phyloP scores from a whole-genome alignment of 2,113 vertebrate genomes.

The Eulemur rufifrons region DNA sequence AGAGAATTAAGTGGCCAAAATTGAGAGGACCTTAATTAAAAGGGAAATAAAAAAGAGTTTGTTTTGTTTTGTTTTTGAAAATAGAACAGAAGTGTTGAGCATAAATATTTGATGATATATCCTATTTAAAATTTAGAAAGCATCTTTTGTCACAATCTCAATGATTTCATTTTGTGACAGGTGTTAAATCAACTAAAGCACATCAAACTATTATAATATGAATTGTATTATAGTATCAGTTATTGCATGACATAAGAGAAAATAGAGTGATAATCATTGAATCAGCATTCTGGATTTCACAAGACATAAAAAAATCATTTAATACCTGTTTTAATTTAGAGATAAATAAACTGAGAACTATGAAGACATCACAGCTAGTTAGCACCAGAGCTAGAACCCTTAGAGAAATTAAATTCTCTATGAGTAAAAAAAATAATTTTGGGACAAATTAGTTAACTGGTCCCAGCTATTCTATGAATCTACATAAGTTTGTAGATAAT shows the following conservation, averaged over 20 bases:
- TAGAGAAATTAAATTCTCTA: background rate
- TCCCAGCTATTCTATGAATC: background rate
- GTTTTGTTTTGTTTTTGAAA: background rate
- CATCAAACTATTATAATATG: background rate
- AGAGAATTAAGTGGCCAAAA: background rate
- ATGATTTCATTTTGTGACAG: background rate
- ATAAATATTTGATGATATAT: constrained; percentile 23
- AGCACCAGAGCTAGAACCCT: background rate
- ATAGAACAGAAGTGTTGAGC: background rate
- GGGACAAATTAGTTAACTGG: background rate
- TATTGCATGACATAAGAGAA: background rate
- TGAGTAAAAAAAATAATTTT: background rate
- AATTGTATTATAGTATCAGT: background rate
- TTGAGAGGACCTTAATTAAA: background rate
- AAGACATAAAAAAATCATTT: background rate
- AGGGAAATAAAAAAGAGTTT: background rate
- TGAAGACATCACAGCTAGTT: background rate
- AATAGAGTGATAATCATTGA: background rate
- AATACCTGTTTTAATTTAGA: background rate
- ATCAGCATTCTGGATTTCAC: background rate
- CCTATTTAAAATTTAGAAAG: constrained; percentile 9
- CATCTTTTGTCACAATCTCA: background rate
- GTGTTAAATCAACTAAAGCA: background rate
- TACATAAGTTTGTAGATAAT: background rate
- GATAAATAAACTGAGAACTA: background rate